Evolutionary conservation across 2,113 vertebrate genomes (phyloP), one percentile per base, ranked within the genome.

Genomic region (Lamprologus tigripictilis): DNA sequence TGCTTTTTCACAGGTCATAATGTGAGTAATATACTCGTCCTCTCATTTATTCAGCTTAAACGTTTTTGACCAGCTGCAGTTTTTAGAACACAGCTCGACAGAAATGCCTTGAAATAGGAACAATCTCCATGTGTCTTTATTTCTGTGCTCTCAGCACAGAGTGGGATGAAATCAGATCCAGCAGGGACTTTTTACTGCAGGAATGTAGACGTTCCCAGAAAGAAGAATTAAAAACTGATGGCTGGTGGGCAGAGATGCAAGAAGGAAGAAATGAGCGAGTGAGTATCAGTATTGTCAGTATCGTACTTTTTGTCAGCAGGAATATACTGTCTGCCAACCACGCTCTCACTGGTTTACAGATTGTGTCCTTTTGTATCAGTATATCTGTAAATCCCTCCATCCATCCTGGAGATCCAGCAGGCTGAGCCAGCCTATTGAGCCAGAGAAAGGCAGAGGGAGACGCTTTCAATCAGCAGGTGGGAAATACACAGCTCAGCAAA

Each of bases 51-150:
- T 76, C 14, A 28, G 68, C 13, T 45, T 17, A 26, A 73, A 9
- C 1, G 14, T 17, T 76, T 31, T 16, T 5, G 13, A 40, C 17
- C 51, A 26, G 6, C 53, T 57, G 9, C 35, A 58, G 11, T 31
- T 19, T 26, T 45, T 1, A 19, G 35, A 88, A 78, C n/a, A n/a
- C n/a, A n/a, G n/a, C 78, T 58, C 17, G 45, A 90, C 57, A 90
- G 84, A 90, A 82, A 81, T 81, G 86, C 7, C 31, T 53, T 14
- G 28, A 49, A 53, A 31, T 9, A 28, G 9, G 13, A 47, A 96
- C 90, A 83, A 88, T 58, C 80, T 94, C 90, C 90, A 91, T 94
- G 89, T 95, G 95, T 92, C 88, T 90, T 84, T 84, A 90, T 90
- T 92, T 92, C 63, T 49, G 79, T 42, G 80, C 84, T 90, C 86